Evolutionary conservation across 2,113 vertebrate genomes (phyloP).

Genomic region (Ptilorrhoa leucosticta): DNA sequence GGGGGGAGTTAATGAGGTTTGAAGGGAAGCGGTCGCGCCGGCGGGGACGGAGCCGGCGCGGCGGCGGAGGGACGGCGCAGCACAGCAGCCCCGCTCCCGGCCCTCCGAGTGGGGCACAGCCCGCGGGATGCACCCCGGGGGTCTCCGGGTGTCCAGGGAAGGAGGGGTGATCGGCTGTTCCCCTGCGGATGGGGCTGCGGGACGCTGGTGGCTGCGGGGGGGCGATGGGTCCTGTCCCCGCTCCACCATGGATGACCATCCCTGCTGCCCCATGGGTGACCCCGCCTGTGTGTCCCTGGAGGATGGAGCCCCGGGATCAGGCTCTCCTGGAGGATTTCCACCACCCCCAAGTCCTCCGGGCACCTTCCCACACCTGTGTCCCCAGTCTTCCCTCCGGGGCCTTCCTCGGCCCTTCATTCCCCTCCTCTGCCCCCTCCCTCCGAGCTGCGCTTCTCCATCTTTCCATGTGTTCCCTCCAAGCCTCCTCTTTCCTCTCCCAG

Average conservation of each 20-base stretch:
- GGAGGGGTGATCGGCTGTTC: rapidly evolving
- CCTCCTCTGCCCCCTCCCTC: neutral
- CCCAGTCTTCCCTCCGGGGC: neutral
- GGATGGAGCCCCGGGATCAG: neutral
- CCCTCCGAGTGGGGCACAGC: neutral
- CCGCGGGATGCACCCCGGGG: rapidly evolving
- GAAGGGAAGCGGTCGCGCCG: conserved; percentile 9
- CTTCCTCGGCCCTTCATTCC: neutral
- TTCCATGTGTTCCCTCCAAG: neutral
- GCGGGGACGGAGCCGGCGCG: neutral
- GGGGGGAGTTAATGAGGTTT: conserved; percentile 63
- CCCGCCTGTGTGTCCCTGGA: neutral
- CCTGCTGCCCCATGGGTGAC: neutral
- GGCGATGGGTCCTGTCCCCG: rapidly evolving
- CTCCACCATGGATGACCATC: neutral
- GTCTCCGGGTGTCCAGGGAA: neutral
- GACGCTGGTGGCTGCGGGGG: neutral
- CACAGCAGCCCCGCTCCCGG: neutral
- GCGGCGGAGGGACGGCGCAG: neutral
- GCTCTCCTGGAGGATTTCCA: neutral
- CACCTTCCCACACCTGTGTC: neutral
- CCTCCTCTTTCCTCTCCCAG: neutral
- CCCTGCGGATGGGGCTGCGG: neutral
- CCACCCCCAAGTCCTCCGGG: neutral
- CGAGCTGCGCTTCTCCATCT: neutral